A percentile compares a stretch with the other conserved stretches of the same genome.
Evolutionary conservation across 1,140 invertebrate genomes (phyloP).

Genomic region (Delia radicum): DNA sequence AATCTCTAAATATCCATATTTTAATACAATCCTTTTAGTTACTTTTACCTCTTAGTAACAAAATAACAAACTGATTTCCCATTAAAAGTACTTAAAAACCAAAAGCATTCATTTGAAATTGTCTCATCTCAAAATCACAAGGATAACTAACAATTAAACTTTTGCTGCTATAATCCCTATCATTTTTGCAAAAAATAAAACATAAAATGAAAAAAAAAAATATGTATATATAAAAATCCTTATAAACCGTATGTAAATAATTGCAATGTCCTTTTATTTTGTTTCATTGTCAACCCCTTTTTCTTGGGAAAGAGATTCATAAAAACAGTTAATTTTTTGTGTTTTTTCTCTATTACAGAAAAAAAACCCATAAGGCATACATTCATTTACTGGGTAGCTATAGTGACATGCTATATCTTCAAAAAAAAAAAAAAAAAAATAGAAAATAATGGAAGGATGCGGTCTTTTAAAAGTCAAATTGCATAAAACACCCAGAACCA

Average conservation of each 20-base stretch:
- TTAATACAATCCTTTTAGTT: too few species aligned
- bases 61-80: neutral
- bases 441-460: neutral
- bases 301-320: neutral
- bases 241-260: constrained; percentile 23
- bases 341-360: neutral
- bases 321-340: neutral
- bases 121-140: neutral
- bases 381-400: neutral
- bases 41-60: neutral
- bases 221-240: neutral
- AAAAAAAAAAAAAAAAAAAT: neutral
- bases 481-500: constrained; percentile 15
- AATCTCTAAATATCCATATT: too few species aligned
- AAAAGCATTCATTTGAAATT: neutral
- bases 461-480: constrained; percentile 20
- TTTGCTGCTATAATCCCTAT: constrained; percentile 10
- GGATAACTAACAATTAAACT: constrained; percentile 18
- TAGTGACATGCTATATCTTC: neutral
- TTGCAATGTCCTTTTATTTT: constrained; percentile 12
- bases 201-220: neutral
- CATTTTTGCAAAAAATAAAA: neutral
- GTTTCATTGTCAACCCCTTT: neutral
- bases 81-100: constrained; percentile 22
- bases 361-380: neutral